Conservation (phyloP, 2,888 invertebrate genomes). For the Selenia dentaria region DNA sequence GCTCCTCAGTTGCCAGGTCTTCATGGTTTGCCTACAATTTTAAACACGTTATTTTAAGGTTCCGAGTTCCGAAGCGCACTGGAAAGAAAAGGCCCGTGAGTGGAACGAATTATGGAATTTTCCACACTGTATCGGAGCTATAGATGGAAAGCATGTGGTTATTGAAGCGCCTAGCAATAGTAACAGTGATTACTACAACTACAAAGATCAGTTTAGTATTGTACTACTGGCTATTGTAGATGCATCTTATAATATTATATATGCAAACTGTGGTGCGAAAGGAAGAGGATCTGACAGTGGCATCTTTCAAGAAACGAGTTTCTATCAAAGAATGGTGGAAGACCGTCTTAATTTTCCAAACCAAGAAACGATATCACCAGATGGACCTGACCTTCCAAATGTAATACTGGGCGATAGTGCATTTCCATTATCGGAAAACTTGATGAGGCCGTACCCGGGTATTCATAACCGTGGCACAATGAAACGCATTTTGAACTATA, state of each 20-base stretch:
- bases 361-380: slow-evolving; percentile 34
- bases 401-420: slow-evolving; percentile 46
- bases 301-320: slow-evolving; percentile 25
- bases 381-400: slow-evolving; percentile 29
- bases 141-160: slow-evolving; percentile 9
- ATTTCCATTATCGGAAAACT: slow-evolving; percentile 39
- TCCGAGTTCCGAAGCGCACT: slow-evolving; percentile 26
- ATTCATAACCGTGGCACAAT: slow-evolving; percentile 35
- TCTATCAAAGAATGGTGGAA: slow-evolving; percentile 15
- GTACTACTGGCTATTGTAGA: slow-evolving; percentile 31
- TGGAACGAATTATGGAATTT: slow-evolving; percentile 5
- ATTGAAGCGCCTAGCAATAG: slow-evolving; percentile 28
- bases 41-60: slow-evolving; percentile 20
- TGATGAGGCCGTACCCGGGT: slow-evolving; percentile 33
- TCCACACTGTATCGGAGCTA: neutral
- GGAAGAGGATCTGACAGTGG: slow-evolving; percentile 35
- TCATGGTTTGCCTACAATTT: too few species aligned
- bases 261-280: slow-evolving; percentile 32
- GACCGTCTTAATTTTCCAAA: slow-evolving; percentile 33
- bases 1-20: too few species aligned
- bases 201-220: slow-evolving; percentile 35
- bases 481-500: slow-evolving; percentile 30
- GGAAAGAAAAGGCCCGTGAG: slow-evolving; percentile 2
- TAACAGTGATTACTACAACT: slow-evolving; percentile 35
- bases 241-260: slow-evolving; percentile 32